A percentile compares a stretch with the other conserved stretches of the same genome.
Evolutionary conservation across 2,888 invertebrate species (phyloP).

Genomic region (Clitarchus hookeri): DNA sequence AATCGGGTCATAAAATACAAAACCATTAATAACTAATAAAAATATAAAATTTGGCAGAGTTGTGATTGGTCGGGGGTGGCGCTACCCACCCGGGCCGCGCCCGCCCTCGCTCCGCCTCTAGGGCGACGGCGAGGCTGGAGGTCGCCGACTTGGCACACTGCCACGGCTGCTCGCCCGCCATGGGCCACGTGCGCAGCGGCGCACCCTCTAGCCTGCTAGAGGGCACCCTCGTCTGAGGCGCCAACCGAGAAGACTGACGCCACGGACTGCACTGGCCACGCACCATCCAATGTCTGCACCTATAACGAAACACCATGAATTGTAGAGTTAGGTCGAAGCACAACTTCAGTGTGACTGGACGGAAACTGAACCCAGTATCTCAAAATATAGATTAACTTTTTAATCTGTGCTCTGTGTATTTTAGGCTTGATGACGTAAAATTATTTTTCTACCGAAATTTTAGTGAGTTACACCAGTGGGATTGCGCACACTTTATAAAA

Average conservation of each 20-base stretch:
- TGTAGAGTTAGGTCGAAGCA: background rate
- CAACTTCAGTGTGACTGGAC: background rate
- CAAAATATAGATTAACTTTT: background rate
- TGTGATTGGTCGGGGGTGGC: slow-evolving; percentile 44
- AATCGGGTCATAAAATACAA: too few species aligned
- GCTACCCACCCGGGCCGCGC: background rate
- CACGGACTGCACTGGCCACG: background rate
- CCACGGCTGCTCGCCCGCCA: background rate
- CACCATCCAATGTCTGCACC: slow-evolving; percentile 8
- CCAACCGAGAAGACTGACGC: background rate
- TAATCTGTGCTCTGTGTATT: background rate
- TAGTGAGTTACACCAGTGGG: background rate
- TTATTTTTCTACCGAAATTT: background rate
- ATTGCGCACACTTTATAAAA: too few species aligned
- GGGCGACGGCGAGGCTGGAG: background rate
- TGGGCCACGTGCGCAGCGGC: background rate
- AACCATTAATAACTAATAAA: too few species aligned
- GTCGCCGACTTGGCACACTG: background rate
- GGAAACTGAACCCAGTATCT: background rate
- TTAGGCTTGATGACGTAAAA: background rate
- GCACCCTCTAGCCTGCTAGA: background rate
- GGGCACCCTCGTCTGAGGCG: slow-evolving; percentile 1
- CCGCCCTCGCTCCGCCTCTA: background rate
- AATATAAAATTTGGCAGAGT: slow-evolving; percentile 46
- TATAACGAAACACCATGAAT: background rate